These are phyloP conservation scores for Dichetophora obliterata DNA, from an alignment of 2,888 invertebrate species.

Conservation along the genomic window DNA sequence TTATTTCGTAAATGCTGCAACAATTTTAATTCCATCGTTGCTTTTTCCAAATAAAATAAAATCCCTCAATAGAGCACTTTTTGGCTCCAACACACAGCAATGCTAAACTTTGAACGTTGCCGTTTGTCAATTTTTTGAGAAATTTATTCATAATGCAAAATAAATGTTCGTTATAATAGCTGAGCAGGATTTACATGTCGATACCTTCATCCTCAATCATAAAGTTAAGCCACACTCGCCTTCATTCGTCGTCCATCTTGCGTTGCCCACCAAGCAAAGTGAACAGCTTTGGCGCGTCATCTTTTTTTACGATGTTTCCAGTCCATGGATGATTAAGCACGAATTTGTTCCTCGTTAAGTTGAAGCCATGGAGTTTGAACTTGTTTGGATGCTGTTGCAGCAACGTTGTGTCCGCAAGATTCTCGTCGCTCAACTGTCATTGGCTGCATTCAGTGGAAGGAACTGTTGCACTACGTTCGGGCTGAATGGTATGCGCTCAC, in stretches of 20 bases:
- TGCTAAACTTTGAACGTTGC: background rate
- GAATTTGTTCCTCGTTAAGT: background rate
- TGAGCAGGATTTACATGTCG: slow-evolving; percentile 12
- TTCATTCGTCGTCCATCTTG: background rate
- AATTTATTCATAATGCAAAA: slow-evolving; percentile 20
- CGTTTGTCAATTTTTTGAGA: background rate
- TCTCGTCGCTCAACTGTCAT: background rate
- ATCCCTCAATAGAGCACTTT: too few relatives aligned
- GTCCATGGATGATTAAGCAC: slow-evolving; percentile 13
- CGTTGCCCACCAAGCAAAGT: background rate
- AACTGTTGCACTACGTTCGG: too few relatives aligned
- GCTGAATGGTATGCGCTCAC: too few relatives aligned
- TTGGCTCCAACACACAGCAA: too few relatives aligned
- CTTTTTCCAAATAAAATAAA: too few relatives aligned
- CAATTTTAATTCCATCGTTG: too few relatives aligned
- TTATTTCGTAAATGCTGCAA: too few relatives aligned
- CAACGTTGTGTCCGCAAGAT: background rate
- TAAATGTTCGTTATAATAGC: slow-evolving; percentile 17
- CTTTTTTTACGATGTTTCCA: background rate
- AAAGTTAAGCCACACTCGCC: background rate
- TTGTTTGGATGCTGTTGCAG: too few relatives aligned
- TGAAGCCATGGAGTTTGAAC: too few relatives aligned
- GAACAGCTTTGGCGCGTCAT: background rate
- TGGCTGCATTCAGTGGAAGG: too few relatives aligned
- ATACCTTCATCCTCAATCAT: slow-evolving; percentile 10